A percentile compares a stretch with the other conserved stretches of the same genome.
Evolutionary conservation across 2,888 invertebrate species (phyloP).

Genomic region (Oligia fasciuncula): DNA sequence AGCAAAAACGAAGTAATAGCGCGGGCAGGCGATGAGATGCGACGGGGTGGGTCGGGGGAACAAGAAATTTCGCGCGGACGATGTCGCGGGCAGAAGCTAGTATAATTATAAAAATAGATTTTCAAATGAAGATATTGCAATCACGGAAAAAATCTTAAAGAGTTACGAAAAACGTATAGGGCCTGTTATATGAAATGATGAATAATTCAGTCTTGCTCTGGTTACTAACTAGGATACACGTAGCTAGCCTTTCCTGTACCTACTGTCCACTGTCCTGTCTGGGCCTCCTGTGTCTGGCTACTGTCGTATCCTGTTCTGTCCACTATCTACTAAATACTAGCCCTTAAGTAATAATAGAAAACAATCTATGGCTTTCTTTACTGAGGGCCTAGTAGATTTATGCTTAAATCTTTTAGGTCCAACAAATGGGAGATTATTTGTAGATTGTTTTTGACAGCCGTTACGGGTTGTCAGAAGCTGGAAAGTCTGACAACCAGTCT

Average conservation of each 20-base stretch:
- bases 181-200: background rate
- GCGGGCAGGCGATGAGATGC: too few species aligned
- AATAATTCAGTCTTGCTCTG: background rate
- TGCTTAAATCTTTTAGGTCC: background rate
- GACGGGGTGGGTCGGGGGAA: too few species aligned
- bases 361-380: background rate
- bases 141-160: background rate
- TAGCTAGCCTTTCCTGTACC: background rate
- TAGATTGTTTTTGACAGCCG: background rate
- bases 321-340: background rate
- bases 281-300: background rate
- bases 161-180: background rate
- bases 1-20: too few species aligned
- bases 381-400: background rate
- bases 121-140: background rate
- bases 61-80: too few species aligned
- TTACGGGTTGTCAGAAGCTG: background rate
- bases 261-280: background rate
- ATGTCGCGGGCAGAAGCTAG: too few species aligned
- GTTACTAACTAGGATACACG: background rate
- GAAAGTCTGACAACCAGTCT: background rate
- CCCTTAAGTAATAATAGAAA: conserved; percentile 2
- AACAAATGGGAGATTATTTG: background rate
- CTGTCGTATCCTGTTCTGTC: too few species aligned
- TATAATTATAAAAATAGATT: background rate